Percentiles rank a stretch among this genome's conserved stretches.
These are phyloP conservation scores for Iselma pallidipennis DNA, from an alignment of 2,888 invertebrate species.

Conservation along the genomic window DNA sequence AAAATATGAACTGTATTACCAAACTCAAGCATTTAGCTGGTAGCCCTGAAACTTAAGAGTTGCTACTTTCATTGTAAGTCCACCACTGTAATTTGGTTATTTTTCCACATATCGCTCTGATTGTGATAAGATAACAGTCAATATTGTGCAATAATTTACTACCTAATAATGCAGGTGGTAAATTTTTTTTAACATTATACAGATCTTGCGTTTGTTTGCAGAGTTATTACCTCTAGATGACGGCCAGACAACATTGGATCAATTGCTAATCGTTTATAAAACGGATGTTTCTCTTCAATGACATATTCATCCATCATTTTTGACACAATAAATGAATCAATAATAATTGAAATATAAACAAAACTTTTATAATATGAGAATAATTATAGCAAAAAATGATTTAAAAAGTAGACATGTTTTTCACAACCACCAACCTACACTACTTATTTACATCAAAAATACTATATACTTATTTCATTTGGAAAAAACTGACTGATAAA, in stretches of 20 bases:
- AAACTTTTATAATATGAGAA: background rate
- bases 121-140: too few relatives aligned
- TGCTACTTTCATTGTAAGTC: too few relatives aligned
- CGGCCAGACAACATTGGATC: constrained; percentile 37
- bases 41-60: too few relatives aligned
- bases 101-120: too few relatives aligned
- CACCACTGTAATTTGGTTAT: too few relatives aligned
- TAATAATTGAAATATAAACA: background rate
- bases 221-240: constrained; percentile 29
- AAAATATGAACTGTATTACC: too few relatives aligned
- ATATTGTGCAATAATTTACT: too few relatives aligned
- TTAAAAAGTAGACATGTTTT: background rate
- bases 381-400: background rate
- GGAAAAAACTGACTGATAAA: background rate
- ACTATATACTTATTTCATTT: too few relatives aligned
- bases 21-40: too few relatives aligned
- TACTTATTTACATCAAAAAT: background rate
- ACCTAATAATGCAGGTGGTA: too few relatives aligned
- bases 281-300: constrained; percentile 44
- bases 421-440: background rate
- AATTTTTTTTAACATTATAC: too few relatives aligned
- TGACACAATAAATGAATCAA: constrained; percentile 11
- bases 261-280: constrained; percentile 36
- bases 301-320: constrained; percentile 49
- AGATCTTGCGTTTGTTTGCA: background rate